Base-by-base conservation (phyloP, 2,888 invertebrate genomes). In the Lycia hirtaria region DNA sequence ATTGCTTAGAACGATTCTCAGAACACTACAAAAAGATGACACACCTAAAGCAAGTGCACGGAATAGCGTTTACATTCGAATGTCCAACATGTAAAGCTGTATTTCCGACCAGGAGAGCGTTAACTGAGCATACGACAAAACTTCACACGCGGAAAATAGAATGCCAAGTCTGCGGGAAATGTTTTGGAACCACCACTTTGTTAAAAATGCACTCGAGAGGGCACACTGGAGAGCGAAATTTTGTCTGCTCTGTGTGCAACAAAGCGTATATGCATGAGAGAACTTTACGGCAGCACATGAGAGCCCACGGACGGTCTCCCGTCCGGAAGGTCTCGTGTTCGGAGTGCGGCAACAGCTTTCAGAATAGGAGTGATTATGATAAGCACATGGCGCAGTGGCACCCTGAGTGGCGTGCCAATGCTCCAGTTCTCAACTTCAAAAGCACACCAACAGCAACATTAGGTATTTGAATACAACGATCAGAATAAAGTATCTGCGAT, bases 11-110 rank as follows among this genome's bases (percentile, higher is more conserved):
- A 63, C 68, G 92, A 6, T 92, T 92, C 44, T 75, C 90, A 0
- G 90, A 90, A 58, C 90, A 92, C 57, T 92, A 92, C 41, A 77
- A 78, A 1, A 90, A 90, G 55, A 90, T 92, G 90, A 87, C 85
- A 1, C 92, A 92, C 60, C 65, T 92, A 51, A 88, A 82, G 60
- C 84, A 86, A 56, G 83, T 75, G 0, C 92, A 92, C 49, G 90
- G 88, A 0, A 90, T 91, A 3, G 68, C 81, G 0, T 88, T 88
- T 19, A 85, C 79, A 0, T 91, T 90, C 32, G 89, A 89, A 41
- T 92, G 92, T 56, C 79, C 73, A 1, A 67, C 72, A 1, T 92
- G 92, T 58, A 87, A 87, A 65, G 71, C 81, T 0, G 77, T 84
- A 0, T 81, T 87, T 6, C 81, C 85, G 0, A 87, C 89, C 0